Percentiles rank a stretch among this genome's conserved stretches.
These are phyloP conservation scores for Struthio camelus DNA, from an alignment of 2,113 vertebrate species.

Conservation along the genomic window DNA sequence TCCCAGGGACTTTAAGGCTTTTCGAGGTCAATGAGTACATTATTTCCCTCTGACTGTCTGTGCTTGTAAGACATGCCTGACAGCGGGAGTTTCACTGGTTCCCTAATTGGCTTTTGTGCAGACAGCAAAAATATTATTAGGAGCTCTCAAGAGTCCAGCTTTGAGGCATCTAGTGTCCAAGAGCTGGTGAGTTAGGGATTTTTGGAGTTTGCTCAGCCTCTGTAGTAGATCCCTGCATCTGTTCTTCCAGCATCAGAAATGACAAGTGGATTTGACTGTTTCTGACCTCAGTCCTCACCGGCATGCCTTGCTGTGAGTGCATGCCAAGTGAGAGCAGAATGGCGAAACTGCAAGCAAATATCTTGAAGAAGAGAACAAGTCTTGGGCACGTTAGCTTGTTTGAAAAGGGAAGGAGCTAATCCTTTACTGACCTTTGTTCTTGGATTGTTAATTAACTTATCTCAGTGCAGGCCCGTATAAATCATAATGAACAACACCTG, in stretches of 20 bases:
- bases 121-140: not conserved
- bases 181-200: not conserved
- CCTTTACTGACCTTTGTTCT: not conserved
- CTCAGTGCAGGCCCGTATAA: not conserved
- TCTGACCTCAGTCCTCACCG: not conserved
- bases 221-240: not conserved
- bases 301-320: not conserved
- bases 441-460: not conserved
- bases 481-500: not conserved
- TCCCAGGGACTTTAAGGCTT: not conserved
- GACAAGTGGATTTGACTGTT: not conserved
- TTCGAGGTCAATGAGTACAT: not conserved
- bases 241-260: not conserved
- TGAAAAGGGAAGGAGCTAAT: not conserved
- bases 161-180: not conserved
- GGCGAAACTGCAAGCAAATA: not conserved
- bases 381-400: not conserved
- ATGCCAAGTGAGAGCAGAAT: not conserved
- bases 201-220: not conserved
- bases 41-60: not conserved
- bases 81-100: not conserved
- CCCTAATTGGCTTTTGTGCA: not conserved
- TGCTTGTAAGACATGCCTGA: not conserved
- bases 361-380: not conserved
- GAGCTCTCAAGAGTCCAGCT: not conserved